Percentiles rank a stretch among this genome's conserved stretches.
Evolutionary conservation across 1,140 invertebrate genomes (phyloP).

Genomic region (Zaprionus camerounensis): DNA sequence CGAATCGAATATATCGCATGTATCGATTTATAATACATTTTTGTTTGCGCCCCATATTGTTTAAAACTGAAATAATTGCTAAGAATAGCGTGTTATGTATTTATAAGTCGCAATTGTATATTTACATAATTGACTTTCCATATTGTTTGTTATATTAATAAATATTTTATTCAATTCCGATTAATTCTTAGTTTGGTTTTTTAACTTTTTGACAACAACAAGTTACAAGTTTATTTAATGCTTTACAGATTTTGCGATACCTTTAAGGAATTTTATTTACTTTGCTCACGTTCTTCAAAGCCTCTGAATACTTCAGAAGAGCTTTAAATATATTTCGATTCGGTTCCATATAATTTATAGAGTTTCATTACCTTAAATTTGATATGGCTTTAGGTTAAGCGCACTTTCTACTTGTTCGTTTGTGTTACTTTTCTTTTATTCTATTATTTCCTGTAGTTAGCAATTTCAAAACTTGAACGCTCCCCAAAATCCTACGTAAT

Average conservation of each 20-base stretch:
- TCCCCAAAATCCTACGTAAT: slow-evolving; percentile 6
- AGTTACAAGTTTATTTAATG: neutral
- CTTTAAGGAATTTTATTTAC: neutral
- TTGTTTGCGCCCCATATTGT: slow-evolving; percentile 1
- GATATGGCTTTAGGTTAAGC: slow-evolving; percentile 45
- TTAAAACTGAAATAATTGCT: neutral
- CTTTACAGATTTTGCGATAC: neutral
- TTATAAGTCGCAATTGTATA: slow-evolving; percentile 24
- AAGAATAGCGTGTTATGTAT: neutral
- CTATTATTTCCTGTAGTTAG: slow-evolving; percentile 29
- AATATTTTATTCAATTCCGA: slow-evolving; percentile 9
- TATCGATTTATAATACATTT: neutral
- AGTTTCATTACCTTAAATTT: slow-evolving; percentile 7
- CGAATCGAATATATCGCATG: slow-evolving; percentile 16
- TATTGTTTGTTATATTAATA: slow-evolving; percentile 25
- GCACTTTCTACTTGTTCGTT: slow-evolving; percentile 61
- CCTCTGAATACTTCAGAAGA: neutral
- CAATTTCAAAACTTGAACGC: slow-evolving; percentile 10
- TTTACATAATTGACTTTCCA: neutral
- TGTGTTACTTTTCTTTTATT: slow-evolving; percentile 34
- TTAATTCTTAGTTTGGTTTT: slow-evolving; percentile 10
- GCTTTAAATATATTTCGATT: slow-evolving; percentile 16
- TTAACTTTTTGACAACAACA: neutral
- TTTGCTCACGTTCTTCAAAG: neutral
- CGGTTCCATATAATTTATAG: slow-evolving; percentile 10